phyloP scores from a whole-genome alignment of 2,888 invertebrate species.

The Dolomedes plantarius region DNA sequence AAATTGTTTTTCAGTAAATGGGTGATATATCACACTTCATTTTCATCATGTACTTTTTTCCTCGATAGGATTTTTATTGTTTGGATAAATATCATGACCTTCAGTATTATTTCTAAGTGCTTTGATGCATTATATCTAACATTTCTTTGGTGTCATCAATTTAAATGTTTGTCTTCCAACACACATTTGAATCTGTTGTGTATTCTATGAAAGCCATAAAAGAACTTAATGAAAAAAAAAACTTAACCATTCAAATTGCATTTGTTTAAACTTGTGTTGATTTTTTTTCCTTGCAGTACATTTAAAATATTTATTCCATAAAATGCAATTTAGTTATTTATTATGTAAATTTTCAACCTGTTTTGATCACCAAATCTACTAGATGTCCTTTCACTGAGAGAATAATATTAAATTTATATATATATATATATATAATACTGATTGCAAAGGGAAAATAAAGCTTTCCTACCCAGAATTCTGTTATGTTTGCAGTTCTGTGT shows the following conservation, averaged over 20 bases:
- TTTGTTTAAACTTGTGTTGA: neutral
- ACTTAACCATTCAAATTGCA: neutral
- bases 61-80: neutral
- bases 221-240: neutral
- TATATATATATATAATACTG: too few relatives aligned
- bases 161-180: neutral
- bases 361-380: too few relatives aligned
- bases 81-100: neutral
- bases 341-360: too few relatives aligned
- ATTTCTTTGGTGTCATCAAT: neutral
- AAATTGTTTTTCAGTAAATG: neutral
- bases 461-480: neutral
- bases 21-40: slow-evolving; percentile 6
- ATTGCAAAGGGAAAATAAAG: neutral
- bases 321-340: too few relatives aligned
- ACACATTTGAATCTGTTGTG: neutral
- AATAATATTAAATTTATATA: too few relatives aligned
- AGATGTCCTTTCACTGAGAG: too few relatives aligned
- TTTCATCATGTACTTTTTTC: neutral
- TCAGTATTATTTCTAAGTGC: slow-evolving; percentile 10
- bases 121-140: neutral
- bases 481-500: neutral
- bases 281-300: too few relatives aligned
- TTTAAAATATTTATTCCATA: too few relatives aligned
- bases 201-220: neutral